phyloP scores from a whole-genome alignment of 2,797 vertebrate species.

The Microctenopoma lineatum region DNA sequence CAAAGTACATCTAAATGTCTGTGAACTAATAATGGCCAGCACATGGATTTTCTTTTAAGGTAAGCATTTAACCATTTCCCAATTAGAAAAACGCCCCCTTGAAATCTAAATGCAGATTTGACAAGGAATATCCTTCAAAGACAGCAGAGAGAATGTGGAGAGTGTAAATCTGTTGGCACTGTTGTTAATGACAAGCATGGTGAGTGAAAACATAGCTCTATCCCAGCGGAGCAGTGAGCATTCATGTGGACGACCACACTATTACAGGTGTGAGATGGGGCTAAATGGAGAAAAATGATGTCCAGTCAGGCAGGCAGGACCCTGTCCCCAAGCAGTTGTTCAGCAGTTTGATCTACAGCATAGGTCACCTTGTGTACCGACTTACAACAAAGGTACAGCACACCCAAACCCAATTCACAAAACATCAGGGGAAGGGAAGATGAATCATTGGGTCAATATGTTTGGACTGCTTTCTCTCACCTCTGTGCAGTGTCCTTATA shows the following conservation, averaged over 20 bases:
- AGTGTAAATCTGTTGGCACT: slow-evolving; percentile 51
- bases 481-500: slow-evolving; percentile 49
- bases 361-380: slow-evolving; percentile 74
- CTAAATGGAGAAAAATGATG: slow-evolving; percentile 82
- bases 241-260: slow-evolving; percentile 74
- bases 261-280: slow-evolving; percentile 79
- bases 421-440: slow-evolving; percentile 61
- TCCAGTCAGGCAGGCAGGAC: slow-evolving; percentile 74
- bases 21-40: neutral
- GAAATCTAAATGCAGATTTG: neutral
- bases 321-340: slow-evolving; percentile 78
- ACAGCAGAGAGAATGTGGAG: slow-evolving; percentile 13
- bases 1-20: neutral
- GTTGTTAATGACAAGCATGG: slow-evolving; percentile 61
- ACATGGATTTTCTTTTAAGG: neutral
- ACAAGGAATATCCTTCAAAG: slow-evolving; percentile 11
- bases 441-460: slow-evolving; percentile 69
- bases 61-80: neutral
- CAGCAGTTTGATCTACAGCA: slow-evolving; percentile 76
- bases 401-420: slow-evolving; percentile 67
- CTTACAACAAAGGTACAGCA: slow-evolving; percentile 63
- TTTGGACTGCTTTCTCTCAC: slow-evolving; percentile 52
- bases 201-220: slow-evolving; percentile 52
- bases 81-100: too few species aligned
- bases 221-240: slow-evolving; percentile 61